Evolutionary conservation across 2,888 invertebrate genomes (phyloP), one percentile per base, ranked within the genome.

Genomic region (Lampropteryx suffumata): DNA sequence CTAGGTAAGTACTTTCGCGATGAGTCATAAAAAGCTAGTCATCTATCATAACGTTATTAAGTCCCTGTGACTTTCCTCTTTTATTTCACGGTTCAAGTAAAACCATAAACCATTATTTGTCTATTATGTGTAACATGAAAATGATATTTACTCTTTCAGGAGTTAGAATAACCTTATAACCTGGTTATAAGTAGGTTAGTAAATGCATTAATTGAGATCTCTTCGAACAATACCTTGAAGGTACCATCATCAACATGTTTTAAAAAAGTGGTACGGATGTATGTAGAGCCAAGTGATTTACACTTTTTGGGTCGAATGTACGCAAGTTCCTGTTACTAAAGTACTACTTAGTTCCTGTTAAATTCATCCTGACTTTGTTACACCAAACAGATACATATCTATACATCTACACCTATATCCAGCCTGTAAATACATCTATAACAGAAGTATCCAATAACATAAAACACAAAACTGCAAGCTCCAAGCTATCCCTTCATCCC

Each of bases 401-500:
- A 54, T 28, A 53, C 24, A 47, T 47, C 42, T 29, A 54, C 32
- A 53, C 24, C 27, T 8, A 42, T 13, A 45, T n/a, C 7, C 35
- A 33, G 28, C 26, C 11, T 35, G 26, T 47, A 42, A 32, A 12
- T 28, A 43, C 9, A 8, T 29, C 34, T 26, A 39, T 32, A 49
- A 45, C 53, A 55, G 39, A 56, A 51, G 59, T 62, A 71, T 69
- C 69, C 74, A 75, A 78, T 77, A 74, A 71, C 73, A 75, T 81
- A 82, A 82, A 82, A 82, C 73, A 77, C 65, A 71, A 76, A 73
- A 73, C 69, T 71, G 74, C 71, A 73, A 73, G 68, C 68, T 67
- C 71, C 64, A 67, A 76, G 70, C 70, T 64, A 74, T 76, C 75
- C 79, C 72, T 73, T 69, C 65, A 70, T 67, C 72, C 73, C 73